Evolutionary conservation across 2,888 invertebrate genomes (phyloP), one percentile per base, ranked within the genome.

Genomic region (Falcaria lacertinaria): DNA sequence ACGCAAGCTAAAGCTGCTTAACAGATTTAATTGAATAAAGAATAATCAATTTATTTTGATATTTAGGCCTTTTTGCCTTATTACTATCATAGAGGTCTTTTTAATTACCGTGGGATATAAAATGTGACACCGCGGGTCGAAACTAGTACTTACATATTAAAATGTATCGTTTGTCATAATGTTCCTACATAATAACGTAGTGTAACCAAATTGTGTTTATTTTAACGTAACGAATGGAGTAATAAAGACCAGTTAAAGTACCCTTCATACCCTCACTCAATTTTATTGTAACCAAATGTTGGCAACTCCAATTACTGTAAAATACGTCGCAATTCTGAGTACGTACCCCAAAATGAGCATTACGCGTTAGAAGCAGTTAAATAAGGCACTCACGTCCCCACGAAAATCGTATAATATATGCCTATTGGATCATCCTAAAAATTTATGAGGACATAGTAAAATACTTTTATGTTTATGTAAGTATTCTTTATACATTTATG

Each of bases 361-460:
- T 53, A 59, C 56, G 55, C 50, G 50, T 53, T 58, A 52, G 55
- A 54, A 53, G 43, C 45, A 50, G 44, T 44, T 48, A 53, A 55
- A 60, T 54, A 63, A 57, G 51, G 53, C 41, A 42, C 64, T 50
- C 50, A 54, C 45, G 44, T 44, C 41, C 22, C 43, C 38, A 56
- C 48, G 54, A 57, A 55, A 56, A 64, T 57, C 55, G 49, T 56
- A 56, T 47, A 57, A 63, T 59, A 60, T 66, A 62, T 55, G 57
- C 65, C 42, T 55, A 59, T 44, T 50, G 52, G 51, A 60, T 60
- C 53, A 55, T 59, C 51, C 46, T 62, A 60, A 60, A 57, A 46
- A 38, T 54, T 59, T 57, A 58, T 52, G 33, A 46, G 15, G 39
- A 37, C 35, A 39, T 41, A 50, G 43, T 47, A 50, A 47, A 47